phyloP scores from a whole-genome alignment of 2,797 vertebrate species.

The Leucoraja ocellata region DNA sequence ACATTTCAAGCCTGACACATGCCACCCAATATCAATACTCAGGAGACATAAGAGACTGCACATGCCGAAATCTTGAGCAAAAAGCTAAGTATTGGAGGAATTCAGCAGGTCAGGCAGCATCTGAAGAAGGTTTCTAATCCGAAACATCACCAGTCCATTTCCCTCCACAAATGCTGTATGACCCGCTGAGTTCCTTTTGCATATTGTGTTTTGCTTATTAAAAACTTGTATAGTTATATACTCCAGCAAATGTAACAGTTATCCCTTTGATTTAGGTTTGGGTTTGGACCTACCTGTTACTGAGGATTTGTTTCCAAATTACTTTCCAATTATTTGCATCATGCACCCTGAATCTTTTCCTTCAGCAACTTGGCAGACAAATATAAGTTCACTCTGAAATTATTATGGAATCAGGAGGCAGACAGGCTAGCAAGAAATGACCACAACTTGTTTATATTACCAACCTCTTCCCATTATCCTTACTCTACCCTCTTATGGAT shows the following conservation, averaged over 20 bases:
- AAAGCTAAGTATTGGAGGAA: no score
- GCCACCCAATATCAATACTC: neutral
- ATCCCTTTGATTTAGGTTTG: neutral
- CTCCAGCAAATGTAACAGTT: neutral
- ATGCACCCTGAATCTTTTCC: neutral
- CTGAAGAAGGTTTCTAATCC: no score
- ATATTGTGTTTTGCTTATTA: neutral
- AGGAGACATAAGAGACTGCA: no score
- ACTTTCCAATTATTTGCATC: neutral
- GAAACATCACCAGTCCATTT: no score
- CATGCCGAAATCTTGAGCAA: no score
- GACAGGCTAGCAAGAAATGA: neutral
- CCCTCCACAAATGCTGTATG: no score
- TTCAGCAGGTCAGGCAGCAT: no score
- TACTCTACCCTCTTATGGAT: neutral
- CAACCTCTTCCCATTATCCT: neutral
- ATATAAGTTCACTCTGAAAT: neutral
- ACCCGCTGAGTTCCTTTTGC: no score
- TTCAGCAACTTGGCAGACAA: neutral
- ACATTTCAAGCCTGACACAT: neutral
- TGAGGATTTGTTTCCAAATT: neutral
- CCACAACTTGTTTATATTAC: neutral
- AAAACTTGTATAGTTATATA: no score
- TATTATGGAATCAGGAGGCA: neutral
- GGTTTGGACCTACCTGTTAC: neutral